A percentile compares a stretch with the other conserved stretches of the same genome.
Evolutionary conservation across 2,888 invertebrate species (phyloP).

Genomic region (Trichopoda pennipes): DNA sequence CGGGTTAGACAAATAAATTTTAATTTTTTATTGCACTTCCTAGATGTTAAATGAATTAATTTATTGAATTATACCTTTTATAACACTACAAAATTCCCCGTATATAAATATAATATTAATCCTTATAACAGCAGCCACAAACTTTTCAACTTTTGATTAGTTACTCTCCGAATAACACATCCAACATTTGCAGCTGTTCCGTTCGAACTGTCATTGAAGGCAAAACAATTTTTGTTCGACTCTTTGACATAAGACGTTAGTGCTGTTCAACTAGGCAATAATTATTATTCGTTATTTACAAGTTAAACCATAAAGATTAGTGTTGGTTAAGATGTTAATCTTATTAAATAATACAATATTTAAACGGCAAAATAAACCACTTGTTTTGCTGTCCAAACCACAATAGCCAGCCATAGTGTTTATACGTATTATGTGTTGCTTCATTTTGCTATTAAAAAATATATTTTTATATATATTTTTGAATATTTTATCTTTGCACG

Average conservation of each 20-base stretch:
- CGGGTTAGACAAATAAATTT: not conserved
- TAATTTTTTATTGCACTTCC: constrained; percentile 12
- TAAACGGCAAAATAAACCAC: no score
- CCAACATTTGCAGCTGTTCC: constrained; percentile 63
- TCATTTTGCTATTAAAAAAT: no score
- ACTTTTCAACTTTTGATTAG: not conserved
- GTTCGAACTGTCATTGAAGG: constrained; percentile 63
- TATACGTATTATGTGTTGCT: no score
- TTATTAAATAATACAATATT: no score
- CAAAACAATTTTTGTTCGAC: constrained; percentile 53
- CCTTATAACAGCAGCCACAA: constrained; percentile 29
- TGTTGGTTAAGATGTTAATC: not conserved
- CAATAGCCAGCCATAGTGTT: no score
- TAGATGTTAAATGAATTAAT: not conserved
- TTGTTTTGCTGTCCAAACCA: no score
- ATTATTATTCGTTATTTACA: constrained; percentile 4
- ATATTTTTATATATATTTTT: no score
- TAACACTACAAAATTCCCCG: not conserved
- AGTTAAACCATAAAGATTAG: not conserved
- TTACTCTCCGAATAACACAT: constrained; percentile 55
- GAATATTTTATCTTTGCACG: no score
- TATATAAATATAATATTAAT: constrained; percentile 20
- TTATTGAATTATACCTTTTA: not conserved
- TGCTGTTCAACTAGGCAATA: not conserved
- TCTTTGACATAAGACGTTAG: constrained; percentile 50